Evolutionary conservation across 2,888 invertebrate species (phyloP), one percentile per base, ranked within the genome.

Genomic region (Halictus ligatus): DNA sequence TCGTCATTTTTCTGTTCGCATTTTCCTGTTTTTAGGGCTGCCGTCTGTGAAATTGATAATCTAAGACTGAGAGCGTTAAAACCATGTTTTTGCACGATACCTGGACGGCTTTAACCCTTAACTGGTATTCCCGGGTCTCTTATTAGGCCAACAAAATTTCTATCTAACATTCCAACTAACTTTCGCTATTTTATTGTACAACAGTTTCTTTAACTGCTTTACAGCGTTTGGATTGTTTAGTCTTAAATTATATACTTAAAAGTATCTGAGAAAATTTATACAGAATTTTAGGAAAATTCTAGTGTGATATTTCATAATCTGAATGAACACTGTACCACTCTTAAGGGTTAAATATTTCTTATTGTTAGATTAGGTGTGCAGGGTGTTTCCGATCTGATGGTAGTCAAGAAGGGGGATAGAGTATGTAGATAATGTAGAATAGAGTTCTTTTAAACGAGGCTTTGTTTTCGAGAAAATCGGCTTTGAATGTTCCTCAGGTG

Each of bases 31-130:
- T 58, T n/a, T 58, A n/a, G 58, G 58, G 2, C 58, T 58, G 58
- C 58, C 58, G n/a, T 58, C 58, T 58, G 58, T n/a, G n/a, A n/a
- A n/a, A n/a, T 58, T n/a, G n/a, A 58, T 58, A 58, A 58, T 58
- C 58, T 58, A 58, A 58, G 58, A 58, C 58, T 58, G 58, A 58
- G 58, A n/a, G n/a, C n/a, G n/a, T 54, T n/a, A 8, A 54, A 54
- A 54, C 10, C 46, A 46, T n/a, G 54, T 54, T 21, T 54, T 54
- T n/a, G 54, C 54, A 54, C 54, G 54, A 54, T 2, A n/a, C 54
- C 8, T n/a, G 10, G 10, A 54, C 54, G n/a, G 10, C 10, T n/a
- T 58, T 21, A 58, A 58, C n/a, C n/a, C 58, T 58, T 12, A 58
- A n/a, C 10, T n/a, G 58, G n/a, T n/a, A 58, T 12, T n/a, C 58